Conservation (phyloP, 1,140 invertebrate species). For the Drosophila lini region DNA sequence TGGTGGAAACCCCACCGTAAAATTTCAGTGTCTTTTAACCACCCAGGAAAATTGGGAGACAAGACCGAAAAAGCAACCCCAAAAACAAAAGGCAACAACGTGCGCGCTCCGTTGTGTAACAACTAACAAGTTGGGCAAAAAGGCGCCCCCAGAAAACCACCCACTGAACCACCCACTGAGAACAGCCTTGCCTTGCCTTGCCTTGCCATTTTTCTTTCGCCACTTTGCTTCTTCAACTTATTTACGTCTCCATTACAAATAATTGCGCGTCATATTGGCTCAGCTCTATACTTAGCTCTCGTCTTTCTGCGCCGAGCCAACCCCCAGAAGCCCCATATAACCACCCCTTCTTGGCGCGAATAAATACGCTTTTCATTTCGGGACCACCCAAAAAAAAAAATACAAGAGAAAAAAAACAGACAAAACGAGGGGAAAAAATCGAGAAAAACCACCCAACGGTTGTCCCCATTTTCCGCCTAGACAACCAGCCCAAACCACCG, state of each 20-base stretch:
- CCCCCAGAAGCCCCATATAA: constrained; percentile 11
- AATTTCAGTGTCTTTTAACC: constrained; percentile 25
- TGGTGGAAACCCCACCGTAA: constrained; percentile 25
- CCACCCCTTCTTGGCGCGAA: constrained; percentile 36
- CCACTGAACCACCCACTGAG: constrained; percentile 14
- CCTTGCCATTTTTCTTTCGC: constrained; percentile 69
- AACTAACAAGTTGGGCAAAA: constrained; percentile 66
- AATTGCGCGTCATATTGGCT: constrained; percentile 84
- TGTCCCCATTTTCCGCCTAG: constrained; percentile 68
- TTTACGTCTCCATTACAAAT: constrained; percentile 84
- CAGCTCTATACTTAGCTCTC: constrained; percentile 63
- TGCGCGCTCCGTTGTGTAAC: constrained; percentile 59
- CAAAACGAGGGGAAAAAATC: not conserved
- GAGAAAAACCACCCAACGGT: constrained; percentile 6
- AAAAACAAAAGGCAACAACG: constrained; percentile 49
- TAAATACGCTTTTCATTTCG: constrained; percentile 54
- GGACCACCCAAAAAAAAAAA: constrained; percentile 14
- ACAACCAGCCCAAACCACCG: constrained; percentile 19
- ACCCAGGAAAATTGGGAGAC: constrained; percentile 36
- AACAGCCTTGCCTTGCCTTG: not conserved
- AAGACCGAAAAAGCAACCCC: constrained; percentile 59
- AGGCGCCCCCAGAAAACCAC: constrained; percentile 12
- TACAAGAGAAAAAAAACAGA: not conserved
- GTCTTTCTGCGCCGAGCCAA: constrained; percentile 25
- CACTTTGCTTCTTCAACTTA: constrained; percentile 81